A percentile compares a stretch with the other conserved stretches of the same genome.
phyloP scores from a whole-genome alignment of 2,113 vertebrate species.

The Chaenocephalus aceratus region DNA sequence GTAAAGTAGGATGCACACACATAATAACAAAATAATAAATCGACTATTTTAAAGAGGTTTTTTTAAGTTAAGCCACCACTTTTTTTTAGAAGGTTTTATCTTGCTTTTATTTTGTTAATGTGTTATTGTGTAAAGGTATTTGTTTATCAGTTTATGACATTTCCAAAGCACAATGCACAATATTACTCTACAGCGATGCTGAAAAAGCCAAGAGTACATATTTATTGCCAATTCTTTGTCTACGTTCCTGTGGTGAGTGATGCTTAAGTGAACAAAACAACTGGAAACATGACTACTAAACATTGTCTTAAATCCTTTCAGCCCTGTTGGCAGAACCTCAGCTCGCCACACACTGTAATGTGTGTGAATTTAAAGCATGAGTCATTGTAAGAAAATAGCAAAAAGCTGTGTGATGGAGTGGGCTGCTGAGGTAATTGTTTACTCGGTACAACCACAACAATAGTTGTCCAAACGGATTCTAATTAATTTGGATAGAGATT shows the following conservation, averaged over 20 bases:
- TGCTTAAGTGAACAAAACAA: constrained; percentile 16
- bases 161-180: background rate
- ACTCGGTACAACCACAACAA: background rate
- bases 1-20: background rate
- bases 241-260: constrained; percentile 18
- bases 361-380: constrained; percentile 51
- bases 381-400: constrained; percentile 37
- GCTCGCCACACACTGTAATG: constrained; percentile 53
- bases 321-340: constrained; percentile 29
- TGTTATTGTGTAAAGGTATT: no score
- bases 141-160: background rate
- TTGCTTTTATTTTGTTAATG: background rate
- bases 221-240: background rate
- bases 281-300: constrained; percentile 36
- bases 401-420: constrained; percentile 18
- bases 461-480: background rate
- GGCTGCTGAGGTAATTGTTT: constrained; percentile 39
- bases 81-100: no score
- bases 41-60: background rate
- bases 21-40: background rate
- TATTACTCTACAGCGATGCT: background rate
- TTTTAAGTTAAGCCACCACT: background rate
- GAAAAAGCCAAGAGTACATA: background rate
- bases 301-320: constrained; percentile 32
- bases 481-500: constrained; percentile 1